phyloP scores from a whole-genome alignment of 2,113 vertebrate genomes.

The Vombatus ursinus region DNA sequence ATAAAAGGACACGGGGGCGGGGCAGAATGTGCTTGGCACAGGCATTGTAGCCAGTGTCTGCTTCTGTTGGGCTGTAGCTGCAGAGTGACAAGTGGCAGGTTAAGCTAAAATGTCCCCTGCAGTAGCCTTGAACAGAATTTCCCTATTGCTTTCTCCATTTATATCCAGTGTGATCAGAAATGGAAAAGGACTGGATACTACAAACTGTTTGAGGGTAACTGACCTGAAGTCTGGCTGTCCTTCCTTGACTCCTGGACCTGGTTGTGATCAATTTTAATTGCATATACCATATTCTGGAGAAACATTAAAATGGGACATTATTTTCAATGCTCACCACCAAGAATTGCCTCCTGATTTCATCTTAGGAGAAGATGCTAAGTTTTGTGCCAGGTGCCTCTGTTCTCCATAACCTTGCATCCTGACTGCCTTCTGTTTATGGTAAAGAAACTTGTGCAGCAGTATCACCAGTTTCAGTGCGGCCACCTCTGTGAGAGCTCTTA shows the following conservation, averaged over 20 bases:
- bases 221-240: slow-evolving; percentile 93
- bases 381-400: too few species aligned
- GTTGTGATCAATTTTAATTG: too few species aligned
- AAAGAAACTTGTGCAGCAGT: slow-evolving; percentile 98
- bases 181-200: slow-evolving; percentile 96
- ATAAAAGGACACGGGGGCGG: neutral
- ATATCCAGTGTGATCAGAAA: slow-evolving; percentile 96
- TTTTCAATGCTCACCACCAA: too few species aligned
- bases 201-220: slow-evolving; percentile 95
- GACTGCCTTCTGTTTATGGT: slow-evolving; percentile 96
- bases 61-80: neutral
- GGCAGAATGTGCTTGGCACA: too few species aligned
- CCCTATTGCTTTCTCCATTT: slow-evolving; percentile 92
- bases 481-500: slow-evolving; percentile 95
- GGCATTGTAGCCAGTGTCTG: too few species aligned
- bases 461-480: slow-evolving; percentile 96
- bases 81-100: slow-evolving; percentile 73
- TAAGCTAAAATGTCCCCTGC: slow-evolving; percentile 93
- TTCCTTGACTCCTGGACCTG: too few species aligned
- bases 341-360: too few species aligned
- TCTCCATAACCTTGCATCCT: slow-evolving; percentile 93
- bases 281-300: too few species aligned
- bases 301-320: too few species aligned
- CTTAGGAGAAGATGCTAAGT: too few species aligned
- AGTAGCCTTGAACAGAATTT: slow-evolving; percentile 95